These are phyloP conservation scores for Edolisoma coerulescens DNA, from an alignment of 2,113 vertebrate genomes.

Conservation along the genomic window DNA sequence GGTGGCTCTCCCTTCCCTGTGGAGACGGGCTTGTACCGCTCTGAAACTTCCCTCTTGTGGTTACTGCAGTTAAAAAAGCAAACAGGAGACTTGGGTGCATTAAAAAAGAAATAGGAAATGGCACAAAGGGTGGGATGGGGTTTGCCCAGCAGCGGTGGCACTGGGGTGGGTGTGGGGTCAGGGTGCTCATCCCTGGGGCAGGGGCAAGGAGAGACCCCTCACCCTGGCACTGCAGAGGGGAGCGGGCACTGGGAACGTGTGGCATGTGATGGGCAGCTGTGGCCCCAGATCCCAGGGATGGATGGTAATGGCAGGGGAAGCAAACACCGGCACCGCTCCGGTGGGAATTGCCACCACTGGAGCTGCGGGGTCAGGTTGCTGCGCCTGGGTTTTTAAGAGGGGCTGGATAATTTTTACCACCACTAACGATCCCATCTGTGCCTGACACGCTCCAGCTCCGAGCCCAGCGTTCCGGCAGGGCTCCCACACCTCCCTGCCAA, in stretches of 20 bases:
- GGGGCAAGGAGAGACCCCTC: not conserved
- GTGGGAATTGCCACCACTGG: not conserved
- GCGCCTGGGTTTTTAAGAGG: conserved; percentile 1
- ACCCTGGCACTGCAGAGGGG: not conserved
- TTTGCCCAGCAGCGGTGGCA: not conserved
- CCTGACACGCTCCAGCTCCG: conserved; percentile 18
- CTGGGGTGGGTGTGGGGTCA: not conserved
- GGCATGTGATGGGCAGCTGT: not conserved
- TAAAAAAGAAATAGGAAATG: not conserved
- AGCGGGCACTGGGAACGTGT: rapidly evolving
- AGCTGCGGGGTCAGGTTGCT: not conserved
- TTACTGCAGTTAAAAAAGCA: conserved; percentile 31
- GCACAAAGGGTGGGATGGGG: not conserved
- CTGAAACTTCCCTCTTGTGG: conserved; percentile 64
- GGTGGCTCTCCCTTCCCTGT: not conserved
- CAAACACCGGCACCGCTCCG: rapidly evolving
- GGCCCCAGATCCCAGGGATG: not conserved
- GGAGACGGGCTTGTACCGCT: not conserved
- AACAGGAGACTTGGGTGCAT: not conserved
- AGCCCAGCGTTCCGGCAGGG: not conserved
- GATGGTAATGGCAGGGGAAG: not conserved
- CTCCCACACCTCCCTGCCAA: not conserved
- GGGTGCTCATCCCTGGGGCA: not conserved
- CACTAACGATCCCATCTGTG: conserved; percentile 24
- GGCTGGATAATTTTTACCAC: conserved; percentile 34